Evolutionary conservation across 1,140 invertebrate species (phyloP).

Genomic region (Bombyx mandarina): DNA sequence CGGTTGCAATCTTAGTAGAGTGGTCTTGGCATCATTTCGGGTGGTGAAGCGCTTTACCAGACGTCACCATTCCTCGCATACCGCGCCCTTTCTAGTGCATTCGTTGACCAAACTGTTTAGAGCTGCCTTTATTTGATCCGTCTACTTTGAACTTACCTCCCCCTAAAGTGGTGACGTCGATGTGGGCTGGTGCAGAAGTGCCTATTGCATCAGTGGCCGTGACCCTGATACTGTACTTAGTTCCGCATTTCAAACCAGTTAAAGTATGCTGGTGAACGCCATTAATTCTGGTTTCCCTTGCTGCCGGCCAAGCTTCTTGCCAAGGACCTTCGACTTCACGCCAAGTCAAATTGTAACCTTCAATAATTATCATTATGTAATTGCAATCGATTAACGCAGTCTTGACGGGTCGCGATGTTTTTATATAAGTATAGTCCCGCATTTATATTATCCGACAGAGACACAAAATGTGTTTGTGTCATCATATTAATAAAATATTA

Average conservation of each 20-base stretch:
- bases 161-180: constrained; percentile 52
- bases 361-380: neutral
- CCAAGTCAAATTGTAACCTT: constrained; percentile 59
- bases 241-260: constrained; percentile 83
- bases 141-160: constrained; percentile 28
- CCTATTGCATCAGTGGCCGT: constrained; percentile 83
- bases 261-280: constrained; percentile 74
- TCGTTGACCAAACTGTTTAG: too few species aligned
- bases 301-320: constrained; percentile 54
- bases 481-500: too few species aligned
- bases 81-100: too few species aligned
- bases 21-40: too few species aligned
- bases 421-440: neutral
- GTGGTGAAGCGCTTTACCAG: too few species aligned
- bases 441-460: neutral
- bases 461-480: neutral
- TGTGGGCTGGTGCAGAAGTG: constrained; percentile 48
- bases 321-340: constrained; percentile 48
- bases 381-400: too few species aligned
- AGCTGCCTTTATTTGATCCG: too few species aligned
- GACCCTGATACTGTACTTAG: constrained; percentile 80
- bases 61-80: too few species aligned
- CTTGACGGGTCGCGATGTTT: neutral
- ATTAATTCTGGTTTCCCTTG: constrained; percentile 32
- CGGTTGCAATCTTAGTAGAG: too few species aligned